These are phyloP conservation scores for Corapipo altera DNA, from an alignment of 2,113 vertebrate genomes.

Conservation along the genomic window DNA sequence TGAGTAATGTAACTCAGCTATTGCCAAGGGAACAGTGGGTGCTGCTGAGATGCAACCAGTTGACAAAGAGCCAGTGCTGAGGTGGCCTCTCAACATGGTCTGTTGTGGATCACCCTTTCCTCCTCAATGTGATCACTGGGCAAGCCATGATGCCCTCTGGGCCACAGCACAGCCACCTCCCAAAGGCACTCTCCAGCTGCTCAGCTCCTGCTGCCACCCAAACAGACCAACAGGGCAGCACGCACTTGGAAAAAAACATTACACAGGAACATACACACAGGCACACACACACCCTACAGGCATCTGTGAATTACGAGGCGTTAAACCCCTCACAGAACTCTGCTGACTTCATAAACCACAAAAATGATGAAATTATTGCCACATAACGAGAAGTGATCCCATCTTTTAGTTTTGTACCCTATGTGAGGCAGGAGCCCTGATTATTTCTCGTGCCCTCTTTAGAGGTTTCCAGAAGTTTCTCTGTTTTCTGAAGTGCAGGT, in stretches of 20 bases:
- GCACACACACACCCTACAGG: neutral
- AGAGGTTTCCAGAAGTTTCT: neutral
- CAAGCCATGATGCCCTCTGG: accelerated
- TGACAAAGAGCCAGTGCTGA: neutral
- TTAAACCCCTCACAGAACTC: neutral
- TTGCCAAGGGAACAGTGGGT: neutral
- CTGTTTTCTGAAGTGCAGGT: neutral
- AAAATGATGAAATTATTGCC: neutral
- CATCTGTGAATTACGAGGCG: neutral
- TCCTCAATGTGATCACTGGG: accelerated
- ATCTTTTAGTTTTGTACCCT: neutral
- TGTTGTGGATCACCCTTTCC: neutral
- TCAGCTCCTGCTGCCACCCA: neutral
- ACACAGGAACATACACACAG: neutral
- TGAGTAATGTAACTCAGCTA: neutral
- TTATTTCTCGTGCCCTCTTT: neutral
- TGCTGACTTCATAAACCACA: constrained; percentile 42
- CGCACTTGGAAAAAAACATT: neutral
- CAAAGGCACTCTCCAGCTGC: neutral
- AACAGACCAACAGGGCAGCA: accelerated
- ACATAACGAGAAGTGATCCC: neutral
- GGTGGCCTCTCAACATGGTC: neutral
- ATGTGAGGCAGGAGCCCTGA: neutral
- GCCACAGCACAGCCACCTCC: neutral
- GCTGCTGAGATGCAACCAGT: neutral